Conservation (phyloP, 2,113 vertebrate species). For the Phrynosoma platyrhinos region DNA sequence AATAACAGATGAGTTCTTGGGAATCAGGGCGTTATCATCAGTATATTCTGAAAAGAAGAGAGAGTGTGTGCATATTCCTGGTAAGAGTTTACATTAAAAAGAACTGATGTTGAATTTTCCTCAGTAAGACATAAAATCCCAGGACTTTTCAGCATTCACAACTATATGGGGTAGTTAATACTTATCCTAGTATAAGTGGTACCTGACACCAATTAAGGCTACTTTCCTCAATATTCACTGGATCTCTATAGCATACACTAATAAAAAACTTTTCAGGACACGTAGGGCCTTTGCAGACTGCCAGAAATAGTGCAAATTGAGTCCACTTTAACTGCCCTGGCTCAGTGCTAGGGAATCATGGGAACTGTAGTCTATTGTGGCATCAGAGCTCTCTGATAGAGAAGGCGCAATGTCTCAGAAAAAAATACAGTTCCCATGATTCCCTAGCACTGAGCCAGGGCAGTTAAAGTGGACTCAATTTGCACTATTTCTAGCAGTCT, state of each 20-base stretch:
- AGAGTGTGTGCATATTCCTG: background rate
- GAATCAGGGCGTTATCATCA: slow-evolving; percentile 88
- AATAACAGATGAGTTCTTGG: slow-evolving; percentile 98
- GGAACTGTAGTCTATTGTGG: too few relatives aligned
- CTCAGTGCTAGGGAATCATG: too few relatives aligned
- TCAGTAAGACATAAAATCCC: background rate
- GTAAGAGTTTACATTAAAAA: background rate
- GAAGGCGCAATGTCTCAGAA: too few relatives aligned
- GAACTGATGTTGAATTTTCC: background rate
- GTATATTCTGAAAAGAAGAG: slow-evolving; percentile 87
- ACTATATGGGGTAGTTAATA: background rate
- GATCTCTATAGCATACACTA: background rate
- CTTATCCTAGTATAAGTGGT: background rate
- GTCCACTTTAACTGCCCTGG: too few relatives aligned
- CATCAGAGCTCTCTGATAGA: too few relatives aligned
- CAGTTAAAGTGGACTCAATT: too few relatives aligned
- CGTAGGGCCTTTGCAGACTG: too few relatives aligned
- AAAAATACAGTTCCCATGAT: too few relatives aligned
- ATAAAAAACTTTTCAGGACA: background rate
- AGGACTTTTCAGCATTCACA: background rate
- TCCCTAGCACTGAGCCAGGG: too few relatives aligned
- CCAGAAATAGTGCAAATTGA: too few relatives aligned
- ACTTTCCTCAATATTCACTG: background rate
- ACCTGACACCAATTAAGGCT: background rate
- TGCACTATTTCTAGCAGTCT: too few relatives aligned